Evolutionary conservation across 2,888 invertebrate species (phyloP).

Genomic region (Cyclophora punctaria): DNA sequence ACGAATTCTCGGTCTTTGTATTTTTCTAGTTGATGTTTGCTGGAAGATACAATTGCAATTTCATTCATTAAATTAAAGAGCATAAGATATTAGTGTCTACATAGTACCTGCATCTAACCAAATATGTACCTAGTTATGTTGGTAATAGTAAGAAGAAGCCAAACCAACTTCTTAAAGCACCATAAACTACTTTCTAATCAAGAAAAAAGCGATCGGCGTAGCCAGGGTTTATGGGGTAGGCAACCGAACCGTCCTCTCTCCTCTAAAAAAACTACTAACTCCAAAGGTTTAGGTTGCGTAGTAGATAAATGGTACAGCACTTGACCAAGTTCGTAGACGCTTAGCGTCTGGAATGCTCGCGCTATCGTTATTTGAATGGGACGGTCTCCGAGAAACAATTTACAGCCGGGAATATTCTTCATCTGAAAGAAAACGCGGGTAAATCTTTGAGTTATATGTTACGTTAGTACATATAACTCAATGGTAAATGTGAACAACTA

Average conservation of each 20-base stretch:
- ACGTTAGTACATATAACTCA: not conserved
- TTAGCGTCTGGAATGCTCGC: slow-evolving; percentile 61
- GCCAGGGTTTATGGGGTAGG: no score
- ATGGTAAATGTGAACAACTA: no score
- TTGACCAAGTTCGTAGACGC: slow-evolving; percentile 60
- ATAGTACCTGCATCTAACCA: no score
- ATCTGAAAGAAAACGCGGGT: slow-evolving; percentile 35
- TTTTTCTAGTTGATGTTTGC: slow-evolving; percentile 52
- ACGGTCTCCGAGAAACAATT: slow-evolving; percentile 62
- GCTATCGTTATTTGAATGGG: slow-evolving; percentile 67
- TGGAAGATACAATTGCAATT: slow-evolving; percentile 17
- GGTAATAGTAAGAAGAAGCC: no score
- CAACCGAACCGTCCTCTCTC: no score
- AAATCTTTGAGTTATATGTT: slow-evolving; percentile 5
- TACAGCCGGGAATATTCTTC: slow-evolving; percentile 67
- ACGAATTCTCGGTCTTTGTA: slow-evolving; percentile 64
- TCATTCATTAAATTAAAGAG: no score
- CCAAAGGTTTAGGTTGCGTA: slow-evolving; percentile 54
- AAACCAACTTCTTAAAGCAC: no score
- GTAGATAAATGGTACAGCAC: slow-evolving; percentile 60
- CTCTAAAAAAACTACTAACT: slow-evolving; percentile 31
- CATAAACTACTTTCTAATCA: no score
- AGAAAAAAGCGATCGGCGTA: no score
- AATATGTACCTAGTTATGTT: no score
- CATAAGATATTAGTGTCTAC: no score